Evolutionary conservation across 2,113 vertebrate species (phyloP), one percentile per base, ranked within the genome.

Genomic region (Neotoma lepida): DNA sequence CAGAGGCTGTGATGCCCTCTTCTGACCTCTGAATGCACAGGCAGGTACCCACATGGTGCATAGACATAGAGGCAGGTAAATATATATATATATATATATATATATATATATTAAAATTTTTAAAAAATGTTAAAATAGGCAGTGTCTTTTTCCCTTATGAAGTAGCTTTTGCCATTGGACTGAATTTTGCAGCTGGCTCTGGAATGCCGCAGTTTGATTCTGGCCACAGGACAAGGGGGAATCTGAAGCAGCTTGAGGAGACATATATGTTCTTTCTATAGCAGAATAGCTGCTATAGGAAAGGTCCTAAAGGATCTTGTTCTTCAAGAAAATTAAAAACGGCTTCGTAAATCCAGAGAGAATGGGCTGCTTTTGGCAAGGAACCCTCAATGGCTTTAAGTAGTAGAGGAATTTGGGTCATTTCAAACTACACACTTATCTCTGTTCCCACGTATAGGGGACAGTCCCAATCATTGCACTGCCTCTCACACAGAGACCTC

Each of bases 281-380:
- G 39, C 51, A 61, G 58, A 88, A 84, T 46, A 90, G 10, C n/a
- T 88, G 49, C 51, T 70, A 39, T 58, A 74, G 35, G 24, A 64
- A n/a, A 77, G 26, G n/a, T 88, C 54, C 71, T 73, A 80, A 82
- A 88, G 24, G 74, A 86, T 64, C 46, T 63, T 84, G 51, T 87
- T 90, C 51, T 96, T 88, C 35, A 88, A 76, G 49, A 39, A 94
- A 93, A 91, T 93, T 96, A 93, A 86, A 71, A 89, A 58, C 35
- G 54, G 35, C 41, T 18, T 24, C 3, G n/a, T 80, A 80, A 77
- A 30, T 93, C 84, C 88, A 28, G 56, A 74, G 85, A n/a, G 78
- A 91, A 89, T 80, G 26, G 46, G 35, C 39, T 92, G 71, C 33
- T 91, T 88, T 91, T 51, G 78, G 20, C 71, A 89, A 93, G 56